phyloP scores from a whole-genome alignment of 2,113 vertebrate genomes.

The Hydropotes inermis region DNA sequence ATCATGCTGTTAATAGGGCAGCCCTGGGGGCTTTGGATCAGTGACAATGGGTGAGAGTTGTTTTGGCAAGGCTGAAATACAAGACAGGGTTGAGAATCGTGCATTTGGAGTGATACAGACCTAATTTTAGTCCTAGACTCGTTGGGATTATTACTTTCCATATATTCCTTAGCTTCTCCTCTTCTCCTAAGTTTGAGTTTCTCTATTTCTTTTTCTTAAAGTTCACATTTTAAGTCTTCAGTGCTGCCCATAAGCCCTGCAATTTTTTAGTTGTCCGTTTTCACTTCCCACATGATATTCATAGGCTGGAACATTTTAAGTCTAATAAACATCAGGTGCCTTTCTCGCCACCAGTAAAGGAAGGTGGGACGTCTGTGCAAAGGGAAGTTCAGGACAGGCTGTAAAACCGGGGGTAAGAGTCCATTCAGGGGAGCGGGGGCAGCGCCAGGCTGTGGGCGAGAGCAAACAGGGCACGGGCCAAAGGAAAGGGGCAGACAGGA shows the following conservation, averaged over 20 bases:
- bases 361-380: conserved; percentile 25
- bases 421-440: neutral
- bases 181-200: neutral
- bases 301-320: neutral
- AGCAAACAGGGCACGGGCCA: neutral
- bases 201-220: neutral
- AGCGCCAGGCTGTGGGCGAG: neutral
- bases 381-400: conserved; percentile 26
- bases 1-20: neutral
- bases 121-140: neutral
- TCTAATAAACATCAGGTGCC: conserved; percentile 46
- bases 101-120: neutral
- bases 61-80: neutral
- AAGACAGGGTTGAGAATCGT: neutral
- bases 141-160: neutral
- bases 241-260: neutral
- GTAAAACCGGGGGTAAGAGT: conserved; percentile 31
- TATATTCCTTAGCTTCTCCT: neutral
- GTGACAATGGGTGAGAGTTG: neutral
- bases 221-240: neutral
- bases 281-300: conserved; percentile 41
- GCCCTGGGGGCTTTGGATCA: neutral
- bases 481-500: neutral
- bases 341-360: conserved; percentile 41
- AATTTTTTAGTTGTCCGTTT: conserved; percentile 40